A percentile compares a stretch with the other conserved stretches of the same genome.
Conservation (phyloP, 2,113 vertebrate species). For the Anas platyrhynchos region DNA sequence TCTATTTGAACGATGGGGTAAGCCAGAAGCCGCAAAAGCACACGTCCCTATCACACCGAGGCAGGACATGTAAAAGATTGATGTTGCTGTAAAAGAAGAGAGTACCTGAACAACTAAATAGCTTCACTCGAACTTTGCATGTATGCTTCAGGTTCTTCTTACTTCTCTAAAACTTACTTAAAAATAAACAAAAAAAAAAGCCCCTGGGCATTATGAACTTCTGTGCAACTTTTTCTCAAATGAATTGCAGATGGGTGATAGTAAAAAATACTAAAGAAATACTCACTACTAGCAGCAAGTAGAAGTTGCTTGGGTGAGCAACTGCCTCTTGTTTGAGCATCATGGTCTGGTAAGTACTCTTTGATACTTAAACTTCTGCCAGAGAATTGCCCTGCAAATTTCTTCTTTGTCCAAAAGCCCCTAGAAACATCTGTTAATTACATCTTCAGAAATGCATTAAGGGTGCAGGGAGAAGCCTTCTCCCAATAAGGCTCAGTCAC, state of each 20-base stretch:
- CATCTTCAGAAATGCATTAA: neutral
- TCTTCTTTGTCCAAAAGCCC: neutral
- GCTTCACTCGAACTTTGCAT: neutral
- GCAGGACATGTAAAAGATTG: neutral
- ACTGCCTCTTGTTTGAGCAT: neutral
- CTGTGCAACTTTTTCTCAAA: neutral
- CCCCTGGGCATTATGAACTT: neutral
- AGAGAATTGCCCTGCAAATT: neutral
- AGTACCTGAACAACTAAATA: neutral
- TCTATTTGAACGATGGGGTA: neutral
- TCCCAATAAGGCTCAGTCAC: rapidly evolving
- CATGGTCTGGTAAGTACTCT: neutral
- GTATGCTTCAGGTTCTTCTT: neutral
- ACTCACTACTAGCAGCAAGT: neutral
- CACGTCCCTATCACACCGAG: neutral
- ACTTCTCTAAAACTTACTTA: neutral
- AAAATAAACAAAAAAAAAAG: neutral
- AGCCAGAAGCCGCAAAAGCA: neutral
- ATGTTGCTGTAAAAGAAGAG: neutral
- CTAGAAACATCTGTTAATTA: rapidly evolving
- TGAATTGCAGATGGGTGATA: neutral
- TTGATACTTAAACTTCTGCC: neutral
- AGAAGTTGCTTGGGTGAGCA: neutral
- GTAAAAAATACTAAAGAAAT: neutral
- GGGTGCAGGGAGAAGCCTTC: neutral